Evolutionary conservation across 2,113 vertebrate genomes (phyloP), one percentile per base, ranked within the genome.

Genomic region (Callospermophilus lateralis): DNA sequence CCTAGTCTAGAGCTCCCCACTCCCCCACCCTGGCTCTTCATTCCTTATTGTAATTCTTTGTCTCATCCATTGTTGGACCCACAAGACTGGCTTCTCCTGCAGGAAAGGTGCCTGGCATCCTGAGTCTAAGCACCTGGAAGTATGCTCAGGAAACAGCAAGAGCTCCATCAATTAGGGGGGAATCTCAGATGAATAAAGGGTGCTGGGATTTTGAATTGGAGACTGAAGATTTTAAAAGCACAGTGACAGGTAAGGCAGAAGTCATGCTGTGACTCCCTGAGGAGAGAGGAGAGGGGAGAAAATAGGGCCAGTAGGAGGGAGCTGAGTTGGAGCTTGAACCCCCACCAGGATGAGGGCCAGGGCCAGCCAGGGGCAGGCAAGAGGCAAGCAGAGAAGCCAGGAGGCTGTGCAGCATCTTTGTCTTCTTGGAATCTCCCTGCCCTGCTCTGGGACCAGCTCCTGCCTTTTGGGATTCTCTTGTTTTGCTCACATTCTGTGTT

Each of bases 291-390:
- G 67, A 63, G 61, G 24, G 4, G 61, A 63, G 24, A 26, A 63
- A 28, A 63, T 28, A 24, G 61, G 22, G 61, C 8, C 24, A 63
- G 8, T 28, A 11, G 20, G 24, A 28, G 24, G 61, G 24, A 3
- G 24, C 3, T 8, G 24, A 10, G 34, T 3, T 70, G 32, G 3
- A 19, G 16, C 13, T 0, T n/a, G 34, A 34, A n/a, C 15, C 1
- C 32, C 32, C 30, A 3, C 8, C 61, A 63, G 61, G 8, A 24
- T 32, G 65, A 32, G 65, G 32, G 34, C 30, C 32, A n/a, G 34
- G 15, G 67, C 32, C 30, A 3, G 6, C 32, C 16, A 15, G 34
- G 32, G 34, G 16, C 67, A 70, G 67, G 16, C 16, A 19, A n/a
- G 67, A 68, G 13, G 65, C 30, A 15, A 34, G 30, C 30, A 34